Percentiles rank a stretch among this genome's conserved stretches.
phyloP scores from a whole-genome alignment of 2,113 vertebrate species.

The Pterocles burchelli region DNA sequence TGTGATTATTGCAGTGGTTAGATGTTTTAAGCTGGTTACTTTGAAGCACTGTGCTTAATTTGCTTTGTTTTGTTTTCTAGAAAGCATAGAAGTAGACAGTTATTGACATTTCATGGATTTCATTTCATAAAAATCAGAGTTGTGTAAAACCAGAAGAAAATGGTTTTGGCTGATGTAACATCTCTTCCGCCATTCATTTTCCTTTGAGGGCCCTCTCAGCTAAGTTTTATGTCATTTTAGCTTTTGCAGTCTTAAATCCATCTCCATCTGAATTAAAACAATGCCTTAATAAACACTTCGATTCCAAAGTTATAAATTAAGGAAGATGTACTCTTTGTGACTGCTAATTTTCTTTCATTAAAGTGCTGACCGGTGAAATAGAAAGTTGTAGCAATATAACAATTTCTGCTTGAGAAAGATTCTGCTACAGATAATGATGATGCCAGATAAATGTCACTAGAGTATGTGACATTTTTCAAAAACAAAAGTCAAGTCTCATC shows the following conservation, averaged over 20 bases:
- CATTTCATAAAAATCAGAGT: neutral
- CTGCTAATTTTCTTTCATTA: neutral
- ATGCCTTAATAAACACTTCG: neutral
- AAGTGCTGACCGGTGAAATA: neutral
- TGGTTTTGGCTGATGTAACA: neutral
- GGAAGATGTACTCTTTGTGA: neutral
- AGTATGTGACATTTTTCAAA: neutral
- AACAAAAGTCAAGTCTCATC: neutral
- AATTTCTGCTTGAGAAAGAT: neutral
- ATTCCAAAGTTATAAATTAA: neutral
- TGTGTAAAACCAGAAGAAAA: neutral
- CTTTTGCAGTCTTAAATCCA: neutral
- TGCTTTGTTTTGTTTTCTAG: neutral
- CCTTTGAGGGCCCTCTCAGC: neutral
- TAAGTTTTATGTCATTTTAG: neutral
- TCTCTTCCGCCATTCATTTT: neutral
- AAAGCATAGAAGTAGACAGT: neutral
- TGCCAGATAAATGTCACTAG: neutral
- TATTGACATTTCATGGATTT: neutral
- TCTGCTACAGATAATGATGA: neutral
- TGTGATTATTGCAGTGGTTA: neutral
- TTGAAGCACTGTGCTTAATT: neutral
- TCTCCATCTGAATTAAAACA: neutral
- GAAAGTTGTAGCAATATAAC: neutral
- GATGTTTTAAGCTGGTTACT: neutral